Evolutionary conservation across 2,797 vertebrate genomes (phyloP).

Genomic region (Argentina silus): DNA sequence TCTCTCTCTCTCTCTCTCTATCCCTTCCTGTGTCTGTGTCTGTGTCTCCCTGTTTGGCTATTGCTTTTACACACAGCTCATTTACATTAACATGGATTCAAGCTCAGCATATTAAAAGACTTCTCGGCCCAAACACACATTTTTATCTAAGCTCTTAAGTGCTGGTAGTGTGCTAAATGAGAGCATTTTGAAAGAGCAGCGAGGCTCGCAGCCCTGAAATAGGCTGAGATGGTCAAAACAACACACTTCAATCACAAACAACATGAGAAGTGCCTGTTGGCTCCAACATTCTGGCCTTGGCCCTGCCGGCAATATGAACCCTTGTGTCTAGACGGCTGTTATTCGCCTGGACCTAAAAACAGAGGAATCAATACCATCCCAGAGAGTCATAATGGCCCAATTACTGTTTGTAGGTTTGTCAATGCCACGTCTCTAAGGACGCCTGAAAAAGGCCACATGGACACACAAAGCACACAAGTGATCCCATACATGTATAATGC

Average conservation of each 20-base stretch:
- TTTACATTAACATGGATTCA: too few species aligned
- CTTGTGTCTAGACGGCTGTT: constrained; percentile 72
- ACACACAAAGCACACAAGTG: constrained; percentile 39
- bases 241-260: constrained; percentile 49
- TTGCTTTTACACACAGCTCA: not conserved
- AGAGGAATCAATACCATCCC: constrained; percentile 71
- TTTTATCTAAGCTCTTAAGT: not conserved
- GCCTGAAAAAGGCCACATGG: constrained; percentile 63
- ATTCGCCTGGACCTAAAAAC: constrained; percentile 68
- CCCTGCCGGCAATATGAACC: constrained; percentile 59
- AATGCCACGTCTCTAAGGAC: constrained; percentile 72
- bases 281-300: constrained; percentile 26
- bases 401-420: constrained; percentile 79
- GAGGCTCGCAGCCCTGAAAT: not conserved
- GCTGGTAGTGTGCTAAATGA: not conserved
- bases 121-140: too few species aligned
- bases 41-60: not conserved
- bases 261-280: constrained; percentile 19
- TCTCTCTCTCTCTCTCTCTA: not conserved
- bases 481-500: constrained; percentile 51
- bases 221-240: not conserved
- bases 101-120: too few species aligned
- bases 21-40: not conserved
- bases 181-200: not conserved
- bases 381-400: constrained; percentile 76